Evolutionary conservation across 2,113 vertebrate genomes (phyloP).

Genomic region (Hemibagrus wyckioides): DNA sequence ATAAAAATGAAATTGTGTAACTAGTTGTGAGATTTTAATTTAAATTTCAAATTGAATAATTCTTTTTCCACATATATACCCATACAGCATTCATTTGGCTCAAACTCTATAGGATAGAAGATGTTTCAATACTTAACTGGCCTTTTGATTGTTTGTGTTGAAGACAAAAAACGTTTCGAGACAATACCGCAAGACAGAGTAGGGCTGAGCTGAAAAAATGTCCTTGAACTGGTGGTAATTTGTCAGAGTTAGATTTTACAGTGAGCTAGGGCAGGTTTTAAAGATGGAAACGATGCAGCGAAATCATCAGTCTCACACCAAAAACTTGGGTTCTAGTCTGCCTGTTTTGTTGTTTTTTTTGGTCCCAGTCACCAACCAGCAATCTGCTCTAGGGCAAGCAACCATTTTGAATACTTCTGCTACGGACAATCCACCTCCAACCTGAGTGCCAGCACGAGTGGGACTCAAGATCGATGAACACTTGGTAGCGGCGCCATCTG

Average conservation of each 20-base stretch:
- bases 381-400: constrained; percentile 20
- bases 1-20: too few relatives aligned
- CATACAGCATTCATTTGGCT: neutral
- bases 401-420: constrained; percentile 33
- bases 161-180: neutral
- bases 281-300: neutral
- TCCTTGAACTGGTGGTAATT: neutral
- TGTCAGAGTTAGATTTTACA: neutral
- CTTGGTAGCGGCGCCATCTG: constrained; percentile 74
- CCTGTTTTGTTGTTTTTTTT: neutral
- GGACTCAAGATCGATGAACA: constrained; percentile 72
- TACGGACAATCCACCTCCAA: constrained; percentile 44
- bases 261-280: neutral
- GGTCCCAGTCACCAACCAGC: constrained; percentile 28
- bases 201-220: neutral
- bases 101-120: neutral
- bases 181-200: neutral
- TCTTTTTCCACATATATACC: too few relatives aligned
- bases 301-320: neutral
- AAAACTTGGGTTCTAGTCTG: neutral
- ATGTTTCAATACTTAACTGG: neutral
- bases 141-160: neutral
- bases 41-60: too few relatives aligned
- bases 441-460: constrained; percentile 57
- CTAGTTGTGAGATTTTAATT: neutral